Evolutionary conservation across 2,888 invertebrate genomes (phyloP), one percentile per base, ranked within the genome.

Genomic region (Aspidapion aeneum): DNA sequence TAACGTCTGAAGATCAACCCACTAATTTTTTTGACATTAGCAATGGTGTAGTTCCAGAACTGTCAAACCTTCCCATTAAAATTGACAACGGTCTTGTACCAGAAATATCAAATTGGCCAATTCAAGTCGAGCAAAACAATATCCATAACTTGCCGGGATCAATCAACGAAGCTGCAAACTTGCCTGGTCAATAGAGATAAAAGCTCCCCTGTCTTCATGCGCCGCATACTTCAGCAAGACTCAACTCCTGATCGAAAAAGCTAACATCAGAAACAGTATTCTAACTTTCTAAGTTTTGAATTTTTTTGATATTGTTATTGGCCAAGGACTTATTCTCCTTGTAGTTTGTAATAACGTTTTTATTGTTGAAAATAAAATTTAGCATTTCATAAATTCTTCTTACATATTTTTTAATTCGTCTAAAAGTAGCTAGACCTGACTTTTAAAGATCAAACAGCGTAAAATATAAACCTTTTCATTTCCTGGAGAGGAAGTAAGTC

Each of bases 1-100:
- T 63, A 65, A 67, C 65, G 65, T 63, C 69, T 66, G 58, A 58
- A 63, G 59, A 63, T 63, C 70, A 68, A 69, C 68, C 66, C 52
- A 35, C 12, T 35, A 3, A 12, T 12, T 7, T 35, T n/a, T n/a
- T n/a, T n/a, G n/a, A n/a, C n/a, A n/a, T n/a, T n/a, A n/a, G n/a
- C n/a, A n/a, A n/a, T n/a, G n/a, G n/a, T n/a, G n/a, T n/a, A n/a
- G n/a, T n/a, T n/a, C n/a, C n/a, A n/a, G n/a, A n/a, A n/a, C n/a
- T n/a, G n/a, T n/a, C n/a, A n/a, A n/a, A n/a, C n/a, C n/a, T n/a
- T n/a, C n/a, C n/a, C n/a, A n/a, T n/a, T n/a, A n/a, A n/a, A n/a
- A n/a, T n/a, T n/a, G n/a, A n/a, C n/a, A n/a, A n/a, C 5, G 55
- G 54, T 22, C 21, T 21, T 18, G 55, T 22, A 2, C 17, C 21